phyloP scores from a whole-genome alignment of 2,797 vertebrate genomes.

The Gymnopithys bicolor region DNA sequence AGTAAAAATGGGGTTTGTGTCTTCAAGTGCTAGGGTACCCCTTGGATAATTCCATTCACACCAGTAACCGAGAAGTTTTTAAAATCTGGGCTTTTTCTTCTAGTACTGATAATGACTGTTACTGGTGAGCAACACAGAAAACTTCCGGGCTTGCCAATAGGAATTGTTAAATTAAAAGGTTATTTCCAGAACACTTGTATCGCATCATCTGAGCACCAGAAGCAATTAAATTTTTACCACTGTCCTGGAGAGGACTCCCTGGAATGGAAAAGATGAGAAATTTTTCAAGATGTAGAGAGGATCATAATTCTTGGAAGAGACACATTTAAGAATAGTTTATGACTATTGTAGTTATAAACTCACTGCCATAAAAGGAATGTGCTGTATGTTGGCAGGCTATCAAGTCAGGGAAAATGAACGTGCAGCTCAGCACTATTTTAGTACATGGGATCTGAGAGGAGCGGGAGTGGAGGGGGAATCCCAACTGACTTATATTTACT shows the following conservation, averaged over 20 bases:
- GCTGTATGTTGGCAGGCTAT: conserved; percentile 6
- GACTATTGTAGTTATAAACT: not conserved
- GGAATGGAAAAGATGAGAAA: conserved; percentile 33
- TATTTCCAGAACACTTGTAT: conserved; percentile 53
- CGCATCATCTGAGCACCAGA: conserved; percentile 31
- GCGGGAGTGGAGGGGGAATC: not conserved
- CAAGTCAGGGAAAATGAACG: conserved; percentile 9
- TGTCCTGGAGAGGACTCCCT: not conserved
- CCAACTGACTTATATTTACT: not conserved
- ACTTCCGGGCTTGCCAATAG: not conserved
- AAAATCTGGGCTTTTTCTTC: not conserved
- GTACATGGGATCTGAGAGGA: not conserved
- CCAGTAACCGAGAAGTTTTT: not conserved
- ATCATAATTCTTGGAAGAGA: not conserved
- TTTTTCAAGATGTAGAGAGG: conserved; percentile 54
- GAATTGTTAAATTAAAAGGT: conserved; percentile 52
- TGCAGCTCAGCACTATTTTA: not conserved
- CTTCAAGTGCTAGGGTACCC: not conserved
- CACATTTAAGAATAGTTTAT: conserved; percentile 50
- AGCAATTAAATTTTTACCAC: conserved; percentile 37
- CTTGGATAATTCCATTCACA: not conserved
- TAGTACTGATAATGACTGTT: not conserved
- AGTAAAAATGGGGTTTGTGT: not conserved
- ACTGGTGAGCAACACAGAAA: not conserved
- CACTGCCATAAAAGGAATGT: conserved; percentile 44